Percentiles rank a stretch among this genome's conserved stretches.
Conservation (phyloP, 2,888 invertebrate genomes). For the Orthosia gracilis region DNA sequence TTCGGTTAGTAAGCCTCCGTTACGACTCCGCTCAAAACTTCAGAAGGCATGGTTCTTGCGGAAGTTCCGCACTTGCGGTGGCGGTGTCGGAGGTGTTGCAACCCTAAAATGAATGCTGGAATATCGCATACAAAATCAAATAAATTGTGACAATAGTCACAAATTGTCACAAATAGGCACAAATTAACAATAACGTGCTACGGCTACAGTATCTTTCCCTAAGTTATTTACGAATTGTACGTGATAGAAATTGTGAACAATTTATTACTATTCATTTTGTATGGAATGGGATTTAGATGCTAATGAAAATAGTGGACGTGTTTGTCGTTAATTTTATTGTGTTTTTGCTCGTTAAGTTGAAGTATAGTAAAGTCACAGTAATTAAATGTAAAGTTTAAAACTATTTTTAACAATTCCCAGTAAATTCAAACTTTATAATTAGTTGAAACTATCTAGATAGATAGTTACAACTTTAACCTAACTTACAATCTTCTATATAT, state of each 20-base stretch:
- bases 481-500: too few species aligned
- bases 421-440: too few species aligned
- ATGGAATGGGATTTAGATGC: conserved; percentile 39
- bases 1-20: too few species aligned
- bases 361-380: too few species aligned
- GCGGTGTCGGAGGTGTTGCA: too few species aligned
- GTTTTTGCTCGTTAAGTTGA: not conserved
- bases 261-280: conserved; percentile 50
- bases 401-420: too few species aligned
- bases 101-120: conserved; percentile 6
- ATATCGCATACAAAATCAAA: conserved; percentile 5
- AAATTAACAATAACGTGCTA: conserved; percentile 54
- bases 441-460: not conserved
- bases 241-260: conserved; percentile 52
- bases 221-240: conserved; percentile 52
- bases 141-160: conserved; percentile 53
- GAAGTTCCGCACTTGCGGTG: too few species aligned
- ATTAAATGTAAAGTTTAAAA: too few species aligned
- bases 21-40: too few species aligned
- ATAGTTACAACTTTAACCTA: too few species aligned
- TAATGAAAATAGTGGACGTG: conserved; percentile 45
- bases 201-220: conserved; percentile 38
- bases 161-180: conserved; percentile 25
- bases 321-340: conserved; percentile 21
- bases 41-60: too few species aligned